Base-by-base conservation (phyloP, 2,888 invertebrate genomes). In the Apantesis nais region DNA sequence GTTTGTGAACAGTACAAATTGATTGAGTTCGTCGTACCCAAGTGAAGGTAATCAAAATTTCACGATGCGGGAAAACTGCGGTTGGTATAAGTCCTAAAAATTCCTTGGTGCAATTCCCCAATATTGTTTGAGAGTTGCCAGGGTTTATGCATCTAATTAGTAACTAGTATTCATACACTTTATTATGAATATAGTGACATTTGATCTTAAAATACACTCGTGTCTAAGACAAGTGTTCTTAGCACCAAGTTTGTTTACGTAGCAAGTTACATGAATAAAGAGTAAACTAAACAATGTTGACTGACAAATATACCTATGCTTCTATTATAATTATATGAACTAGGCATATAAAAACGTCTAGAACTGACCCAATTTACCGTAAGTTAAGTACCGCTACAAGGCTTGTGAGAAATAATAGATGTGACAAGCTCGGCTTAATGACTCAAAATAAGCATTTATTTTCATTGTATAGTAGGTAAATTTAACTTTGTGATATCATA, bases 331-430 rank as follows among this genome's bases (percentile, higher is more conserved):
- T 39, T 62, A 8, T 29, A 62, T 19, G 19, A 29, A 0, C 1
- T 55, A 25, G 55, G 25, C 25, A 55, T n/a, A 52, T 52, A n/a
- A n/a, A 39, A 52, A 52, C n/a, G 12, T 55, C 25, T 1, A 55
- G 55, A 12, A 25, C 4, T 11, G 14, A 25, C 55, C 22, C 19
- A 61, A 61, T 61, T 29, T 61, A 34, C 8, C n/a, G 11, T 25
- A 25, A n/a, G 25, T 55, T 25, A 55, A 25, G 25, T 4, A n/a
- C 14, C 55, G 4, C 5, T 55, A 34, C 60, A 61, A 31, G 19
- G 60, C 34, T 61, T 29, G 29, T 29, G 60, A 61, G 60, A 61
- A 61, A 61, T 61, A 31, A 34, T 61, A 61, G 31, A 61, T 61
- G 60, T 61, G 60, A 31, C 34, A 34, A 29, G 60, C 11, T 19